phyloP scores from a whole-genome alignment of 2,797 vertebrate species.

The Yasuhikotakia modesta region DNA sequence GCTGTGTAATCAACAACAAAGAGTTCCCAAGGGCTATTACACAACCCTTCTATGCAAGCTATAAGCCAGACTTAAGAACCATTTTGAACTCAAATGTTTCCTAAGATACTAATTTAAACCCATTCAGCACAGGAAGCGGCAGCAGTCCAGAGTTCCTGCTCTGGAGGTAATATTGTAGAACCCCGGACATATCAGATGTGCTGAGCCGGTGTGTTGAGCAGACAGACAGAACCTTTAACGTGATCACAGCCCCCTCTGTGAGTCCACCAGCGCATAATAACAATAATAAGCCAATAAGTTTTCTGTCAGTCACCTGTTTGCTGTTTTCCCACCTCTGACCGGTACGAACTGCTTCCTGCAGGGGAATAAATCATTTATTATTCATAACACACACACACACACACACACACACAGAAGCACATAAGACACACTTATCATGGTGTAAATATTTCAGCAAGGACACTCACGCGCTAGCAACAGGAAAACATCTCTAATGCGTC shows the following conservation, averaged over 20 bases:
- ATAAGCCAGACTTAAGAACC: conserved; percentile 7
- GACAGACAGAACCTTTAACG: conserved; percentile 19
- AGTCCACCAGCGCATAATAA: conserved; percentile 24
- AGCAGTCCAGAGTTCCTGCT: neutral
- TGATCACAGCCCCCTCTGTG: conserved; percentile 18
- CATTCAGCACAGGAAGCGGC: neutral
- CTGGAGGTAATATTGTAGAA: conserved; percentile 18
- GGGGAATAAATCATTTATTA: conserved; percentile 38
- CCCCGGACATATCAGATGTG: conserved; percentile 15
- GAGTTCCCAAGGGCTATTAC: neutral
- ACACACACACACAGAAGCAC: neutral
- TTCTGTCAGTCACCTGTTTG: conserved; percentile 25
- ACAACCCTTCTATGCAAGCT: neutral
- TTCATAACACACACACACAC: conserved; percentile 26
- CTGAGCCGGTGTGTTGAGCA: conserved; percentile 25
- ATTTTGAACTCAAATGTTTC: conserved; percentile 3
- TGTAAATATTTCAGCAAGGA: conserved; percentile 65
- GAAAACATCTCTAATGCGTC: conserved; percentile 20
- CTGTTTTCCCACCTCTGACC: conserved; percentile 26
- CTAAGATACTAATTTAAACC: neutral
- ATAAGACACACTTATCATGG: conserved; percentile 44
- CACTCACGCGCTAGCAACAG: neutral
- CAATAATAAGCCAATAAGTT: conserved; percentile 45
- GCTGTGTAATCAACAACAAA: neutral
- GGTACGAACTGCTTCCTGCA: conserved; percentile 36